Base-by-base conservation (phyloP, 2,888 invertebrate genomes). In the Aricia artaxerxes region DNA sequence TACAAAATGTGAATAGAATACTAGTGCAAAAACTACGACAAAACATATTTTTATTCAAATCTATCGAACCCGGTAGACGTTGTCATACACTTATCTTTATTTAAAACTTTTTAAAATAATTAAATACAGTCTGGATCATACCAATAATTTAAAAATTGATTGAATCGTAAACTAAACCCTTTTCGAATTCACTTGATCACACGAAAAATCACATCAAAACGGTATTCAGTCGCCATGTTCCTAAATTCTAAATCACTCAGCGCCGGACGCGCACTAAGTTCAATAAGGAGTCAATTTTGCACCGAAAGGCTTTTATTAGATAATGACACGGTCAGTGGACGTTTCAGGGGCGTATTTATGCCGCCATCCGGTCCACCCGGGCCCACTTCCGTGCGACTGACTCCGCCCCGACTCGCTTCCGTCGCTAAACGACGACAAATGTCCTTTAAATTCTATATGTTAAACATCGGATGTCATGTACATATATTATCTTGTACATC, bases 371-470 rank as follows among this genome's bases (percentile, higher is more conserved):
- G 77, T 53, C 75, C n/a, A 31, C 38, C 78, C 77, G 73, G 81
- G 80, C 44, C 60, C 80, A 78, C 73, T 81, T 81, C 81, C 81
- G 81, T 60, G 77, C 78, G 78, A 77, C 78, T 79, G 81, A 80
- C 73, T 80, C 53, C 80, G 24, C 77, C 79, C 79, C 80, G 78
- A 75, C 75, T 80, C 64, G 80, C 81, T 79, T 81, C 81, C 81
- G 81, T 53, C 38, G 60, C 77, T 79, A 79, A 79, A 79, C 78
- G 78, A 79, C 81, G 78, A 80, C 81, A 81, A 81, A 80, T 80
- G 78, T 80, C 78, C 78, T 77, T 79, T 69, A 77, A 31, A 73
- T 79, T 81, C 77, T 78, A 78, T 76, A 78, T 80, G 78, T 79
- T 77, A 80, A 78, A 80, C 78, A 77, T 81, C 79, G 69, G 44